Base-by-base conservation (phyloP, 2,888 invertebrate species). In the Amaurobius ferox region DNA sequence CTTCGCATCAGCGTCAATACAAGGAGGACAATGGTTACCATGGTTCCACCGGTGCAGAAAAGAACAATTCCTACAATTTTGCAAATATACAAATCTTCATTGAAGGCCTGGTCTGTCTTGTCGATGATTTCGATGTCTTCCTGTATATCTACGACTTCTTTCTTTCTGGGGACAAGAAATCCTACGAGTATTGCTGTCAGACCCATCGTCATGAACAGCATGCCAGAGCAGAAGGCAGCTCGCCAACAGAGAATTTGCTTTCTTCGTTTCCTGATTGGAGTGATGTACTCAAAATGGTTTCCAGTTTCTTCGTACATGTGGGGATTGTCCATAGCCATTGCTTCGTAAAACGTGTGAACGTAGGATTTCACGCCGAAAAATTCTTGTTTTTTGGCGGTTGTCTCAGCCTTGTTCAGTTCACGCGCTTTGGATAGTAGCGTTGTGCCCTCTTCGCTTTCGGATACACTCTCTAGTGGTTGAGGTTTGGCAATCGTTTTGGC, bases 341-440 rank as follows among this genome's bases (percentile, higher is more conserved):
- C 88, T 79, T 92, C 92, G 89, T 93, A 93, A 90, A 93, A 92
- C 83, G 92, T 90, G 88, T 93, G 92, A 71, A 93, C 90, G 88
- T 93, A 93, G n/a, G 92, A 92, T 79, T 90, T 91, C 26, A 93
- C 92, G 11, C 92, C 92, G 88, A 92, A 92, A 88, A 91, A 91
- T 71, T 91, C 90, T 5, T 90, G 90, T 86, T 91, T 90, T 28
- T 23, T 64, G 3, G 16, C n/a, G 6, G 29, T 6, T 16, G 67
- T 19, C 35, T 35, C 11, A 19, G 48, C 19, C 9, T 19, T 2
- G 9, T 16, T 28, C 29, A 23, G 48, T 3, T 72, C 44, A 7
- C 23, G 23, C 16, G 66, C 23, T 35, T 66, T 83, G n/a, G 76
- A 55, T 1, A 85, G 67, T 0, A 85, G 29, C 0, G 66, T 61